Base-by-base conservation (phyloP, 2,113 vertebrate species). In the Pterophyllum scalare region DNA sequence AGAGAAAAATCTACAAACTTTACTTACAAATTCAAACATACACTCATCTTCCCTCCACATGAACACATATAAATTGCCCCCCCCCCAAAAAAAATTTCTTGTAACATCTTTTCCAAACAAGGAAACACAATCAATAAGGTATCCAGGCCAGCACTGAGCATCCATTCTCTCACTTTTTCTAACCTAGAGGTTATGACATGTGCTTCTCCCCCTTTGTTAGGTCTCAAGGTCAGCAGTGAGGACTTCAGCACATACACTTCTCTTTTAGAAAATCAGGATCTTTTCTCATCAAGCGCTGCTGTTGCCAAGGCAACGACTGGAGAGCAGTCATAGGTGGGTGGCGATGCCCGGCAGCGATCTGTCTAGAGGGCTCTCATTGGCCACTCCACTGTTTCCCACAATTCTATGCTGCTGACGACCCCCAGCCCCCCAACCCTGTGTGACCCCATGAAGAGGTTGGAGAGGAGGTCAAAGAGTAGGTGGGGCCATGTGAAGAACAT, bases 351-450 rank as follows among this genome's bases (percentile, higher is more conserved):
- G 91, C 91, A 93, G 93, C 87, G 59, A 59, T 88, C 82, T 54
- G 83, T 92, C 89, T 94, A 80, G 79, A 93, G 93, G 86, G 90
- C 89, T 93, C 90, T 95, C 90, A 91, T 91, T 93, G 93, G 92
- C 86, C 94, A 90, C 92, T 94, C 87, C 79, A 92, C 14, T 8
- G 12, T 74, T 85, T 81, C 93, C 90, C 94, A 94, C 86, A 94
- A 94, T 93, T 22, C 94, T 77, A 77, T 84, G 88, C 91, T 24
- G 72, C 57, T 1, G 7, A 12, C 15, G 33, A 35, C 14, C 13
- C 70, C 17, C 62, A 19, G 3, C 14, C 33, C 22, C 8, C 20
- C 31, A 13, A 60, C 65, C n/a, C 85, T 54, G 61, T 60, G 58
- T 84, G 84, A 91, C 87, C 90, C 35, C 14, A 67, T 28, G 65